Conservation (phyloP, 1,140 invertebrate species). For the Atopsyche davidsoni region DNA sequence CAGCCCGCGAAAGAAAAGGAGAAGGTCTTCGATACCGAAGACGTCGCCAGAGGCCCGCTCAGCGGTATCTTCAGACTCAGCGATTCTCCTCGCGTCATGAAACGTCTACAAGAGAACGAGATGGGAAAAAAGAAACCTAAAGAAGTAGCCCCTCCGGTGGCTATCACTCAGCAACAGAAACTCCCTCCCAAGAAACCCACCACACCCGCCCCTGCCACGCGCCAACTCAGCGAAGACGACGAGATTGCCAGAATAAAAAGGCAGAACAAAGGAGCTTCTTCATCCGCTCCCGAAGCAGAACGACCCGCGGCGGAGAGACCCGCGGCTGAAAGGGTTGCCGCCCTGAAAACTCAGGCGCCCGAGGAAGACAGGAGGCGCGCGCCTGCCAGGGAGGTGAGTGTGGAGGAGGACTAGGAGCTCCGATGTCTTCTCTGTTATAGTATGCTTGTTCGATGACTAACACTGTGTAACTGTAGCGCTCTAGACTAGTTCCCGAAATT, state of each 20-base stretch:
- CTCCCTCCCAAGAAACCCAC: constrained; percentile 42
- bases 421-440: too few relatives aligned
- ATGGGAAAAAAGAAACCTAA: constrained; percentile 72
- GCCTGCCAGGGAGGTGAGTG: constrained; percentile 64
- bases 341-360: constrained; percentile 37
- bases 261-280: constrained; percentile 70
- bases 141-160: constrained; percentile 48
- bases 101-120: constrained; percentile 75
- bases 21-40: constrained; percentile 81
- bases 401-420: too few relatives aligned
- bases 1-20: constrained; percentile 54
- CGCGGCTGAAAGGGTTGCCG: constrained; percentile 42
- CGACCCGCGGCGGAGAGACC: constrained; percentile 49
- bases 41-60: constrained; percentile 78
- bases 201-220: constrained; percentile 46
- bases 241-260: constrained; percentile 85
- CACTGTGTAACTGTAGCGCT: too few relatives aligned
- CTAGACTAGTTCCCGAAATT: too few relatives aligned
- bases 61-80: constrained; percentile 83
- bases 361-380: constrained; percentile 43
- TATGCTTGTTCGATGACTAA: too few relatives aligned
- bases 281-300: constrained; percentile 48
- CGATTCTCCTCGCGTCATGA: constrained; percentile 86
- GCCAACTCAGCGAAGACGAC: constrained; percentile 82
- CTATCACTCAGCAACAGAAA: constrained; percentile 49